Evolutionary conservation across 2,888 invertebrate species (phyloP), one percentile per base, ranked within the genome.

Genomic region (Myathropa florea): DNA sequence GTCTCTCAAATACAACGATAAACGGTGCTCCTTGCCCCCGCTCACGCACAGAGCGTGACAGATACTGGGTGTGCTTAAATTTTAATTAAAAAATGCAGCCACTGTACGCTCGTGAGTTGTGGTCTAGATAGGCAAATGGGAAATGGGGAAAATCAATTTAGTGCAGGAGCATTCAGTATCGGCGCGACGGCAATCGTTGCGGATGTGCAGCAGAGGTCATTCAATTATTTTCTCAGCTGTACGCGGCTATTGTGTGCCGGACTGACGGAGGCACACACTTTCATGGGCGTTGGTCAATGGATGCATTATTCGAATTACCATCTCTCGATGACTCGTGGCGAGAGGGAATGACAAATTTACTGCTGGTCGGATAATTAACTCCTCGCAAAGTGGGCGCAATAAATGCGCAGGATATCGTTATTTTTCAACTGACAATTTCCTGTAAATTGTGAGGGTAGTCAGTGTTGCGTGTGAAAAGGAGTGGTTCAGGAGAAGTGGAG

Each of bases 61-160:
- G 53, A 70, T 68, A 53, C 57, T 61, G 67, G 76, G 39, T 60
- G 71, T 68, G 63, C 33, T 81, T 81, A 81, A 55, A 36, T 63
- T 81, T 85, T 73, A 85, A 85, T 85, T 85, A 77, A 77, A n/a
- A 78, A 85, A 59, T 85, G 24, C 71, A 76, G 12, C 18, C 61
- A 39, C 60, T 36, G 39, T 9, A 59, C 3, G 53, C n/a, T 4
- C 36, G 28, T 28, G 14, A 7, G 59, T 24, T 12, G 65, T 67
- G 64, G 28, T 21, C 23, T 3, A 53, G 59, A 21, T 39, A 36
- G 59, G 77, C 24, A 53, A n/a, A 30, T 63, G 63, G 61, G 60
- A 75, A 73, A 78, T 72, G 57, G 55, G n/a, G 59, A 57, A 79
- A 77, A 64, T 33, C 63, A 76, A 76, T 72, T 67, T 61, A 80